Evolutionary conservation across 2,113 vertebrate species (phyloP).

Genomic region (Coreoperca whiteheadi): DNA sequence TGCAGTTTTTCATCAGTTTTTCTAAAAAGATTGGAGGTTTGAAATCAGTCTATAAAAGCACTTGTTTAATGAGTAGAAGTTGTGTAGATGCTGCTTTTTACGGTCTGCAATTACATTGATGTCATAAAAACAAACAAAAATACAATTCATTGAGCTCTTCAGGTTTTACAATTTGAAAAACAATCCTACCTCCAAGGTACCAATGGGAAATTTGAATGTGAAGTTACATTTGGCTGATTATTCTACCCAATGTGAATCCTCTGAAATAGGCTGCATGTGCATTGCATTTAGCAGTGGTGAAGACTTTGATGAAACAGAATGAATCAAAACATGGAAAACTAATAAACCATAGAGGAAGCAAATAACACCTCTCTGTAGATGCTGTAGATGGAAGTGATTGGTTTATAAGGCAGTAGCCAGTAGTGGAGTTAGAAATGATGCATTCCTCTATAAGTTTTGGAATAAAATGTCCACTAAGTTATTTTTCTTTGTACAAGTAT

Average conservation of each 20-base stretch:
- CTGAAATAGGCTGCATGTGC: neutral
- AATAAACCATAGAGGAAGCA: neutral
- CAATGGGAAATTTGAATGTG: neutral
- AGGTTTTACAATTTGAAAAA: neutral
- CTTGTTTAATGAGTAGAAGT: neutral
- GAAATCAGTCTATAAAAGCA: neutral
- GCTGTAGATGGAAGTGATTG: neutral
- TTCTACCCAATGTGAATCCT: neutral
- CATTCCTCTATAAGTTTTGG: neutral
- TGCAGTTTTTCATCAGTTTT: slow-evolving; percentile 1
- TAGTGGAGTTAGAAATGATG: neutral
- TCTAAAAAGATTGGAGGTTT: neutral
- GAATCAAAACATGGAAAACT: neutral
- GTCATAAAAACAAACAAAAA: neutral
- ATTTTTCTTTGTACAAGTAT: no score
- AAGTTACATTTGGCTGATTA: neutral
- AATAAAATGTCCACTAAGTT: no score
- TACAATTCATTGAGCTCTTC: neutral
- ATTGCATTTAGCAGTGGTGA: neutral
- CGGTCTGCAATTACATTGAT: neutral
- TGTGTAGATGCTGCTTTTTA: neutral
- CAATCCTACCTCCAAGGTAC: neutral
- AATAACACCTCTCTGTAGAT: neutral
- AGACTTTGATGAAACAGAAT: neutral
- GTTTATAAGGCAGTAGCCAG: neutral